phyloP scores from a whole-genome alignment of 1,140 invertebrate species.

The Pomacea maculata region DNA sequence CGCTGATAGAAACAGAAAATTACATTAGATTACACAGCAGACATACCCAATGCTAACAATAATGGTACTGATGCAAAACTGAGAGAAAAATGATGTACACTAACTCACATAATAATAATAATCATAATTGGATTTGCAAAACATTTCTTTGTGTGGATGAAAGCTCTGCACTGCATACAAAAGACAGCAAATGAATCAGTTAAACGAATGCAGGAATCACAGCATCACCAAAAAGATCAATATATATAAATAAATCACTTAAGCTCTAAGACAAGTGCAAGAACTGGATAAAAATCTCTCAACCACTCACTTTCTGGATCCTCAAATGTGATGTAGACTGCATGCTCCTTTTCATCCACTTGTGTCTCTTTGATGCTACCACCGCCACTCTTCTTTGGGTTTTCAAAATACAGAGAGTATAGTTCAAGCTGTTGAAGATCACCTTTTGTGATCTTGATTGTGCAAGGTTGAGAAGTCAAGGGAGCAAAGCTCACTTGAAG shows the following conservation, averaged over 20 bases:
- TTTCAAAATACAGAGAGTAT: conserved; percentile 34
- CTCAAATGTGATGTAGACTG: conserved; percentile 35
- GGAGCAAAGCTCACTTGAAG: conserved; percentile 14
- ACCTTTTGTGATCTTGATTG: neutral
- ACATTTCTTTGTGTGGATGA: neutral
- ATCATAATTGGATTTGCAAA: neutral
- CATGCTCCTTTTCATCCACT: conserved; percentile 20
- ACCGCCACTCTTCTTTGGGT: conserved; percentile 32
- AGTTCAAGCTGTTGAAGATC: conserved; percentile 4
- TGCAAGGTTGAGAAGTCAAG: neutral
- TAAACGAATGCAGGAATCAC: neutral
- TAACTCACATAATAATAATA: neutral
- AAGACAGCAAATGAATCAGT: neutral
- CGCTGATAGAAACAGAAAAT: too few relatives aligned
- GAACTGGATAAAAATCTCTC: neutral
- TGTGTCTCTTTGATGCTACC: conserved; percentile 29
- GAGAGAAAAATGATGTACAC: neutral
- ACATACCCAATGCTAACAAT: too few relatives aligned
- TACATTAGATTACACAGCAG: too few relatives aligned
- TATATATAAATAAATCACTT: neutral
- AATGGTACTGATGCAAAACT: too few relatives aligned
- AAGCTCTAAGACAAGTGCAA: neutral
- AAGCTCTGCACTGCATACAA: neutral
- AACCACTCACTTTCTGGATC: conserved; percentile 29
- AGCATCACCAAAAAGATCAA: too few relatives aligned